Conservation (phyloP, 2,797 vertebrate genomes). For the Tapera naevia region DNA sequence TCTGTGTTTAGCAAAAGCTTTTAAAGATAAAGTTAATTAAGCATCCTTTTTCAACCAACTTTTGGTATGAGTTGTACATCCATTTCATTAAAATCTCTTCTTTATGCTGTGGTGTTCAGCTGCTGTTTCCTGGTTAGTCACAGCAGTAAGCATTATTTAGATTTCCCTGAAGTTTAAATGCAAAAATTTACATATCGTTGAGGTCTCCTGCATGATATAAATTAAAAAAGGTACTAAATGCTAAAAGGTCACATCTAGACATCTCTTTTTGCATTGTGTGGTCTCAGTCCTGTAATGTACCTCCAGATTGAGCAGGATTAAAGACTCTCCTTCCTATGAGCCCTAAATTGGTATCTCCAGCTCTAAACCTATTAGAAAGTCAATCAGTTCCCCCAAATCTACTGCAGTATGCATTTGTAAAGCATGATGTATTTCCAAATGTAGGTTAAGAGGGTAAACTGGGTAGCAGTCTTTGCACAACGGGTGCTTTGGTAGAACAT, state of each 20-base stretch:
- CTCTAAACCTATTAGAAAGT: conserved; percentile 10
- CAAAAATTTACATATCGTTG: neutral
- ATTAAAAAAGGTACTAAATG: neutral
- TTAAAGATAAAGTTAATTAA: neutral
- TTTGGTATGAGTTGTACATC: neutral
- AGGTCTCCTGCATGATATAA: neutral
- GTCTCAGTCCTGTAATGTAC: neutral
- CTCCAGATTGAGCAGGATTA: neutral
- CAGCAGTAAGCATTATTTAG: neutral
- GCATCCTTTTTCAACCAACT: neutral
- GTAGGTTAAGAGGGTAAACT: neutral
- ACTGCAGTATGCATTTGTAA: neutral
- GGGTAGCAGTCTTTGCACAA: neutral
- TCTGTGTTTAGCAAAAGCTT: conserved; percentile 16
- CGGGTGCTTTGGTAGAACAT: neutral
- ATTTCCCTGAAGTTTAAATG: neutral
- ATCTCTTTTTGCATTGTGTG: neutral
- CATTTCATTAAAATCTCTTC: neutral
- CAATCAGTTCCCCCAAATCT: neutral
- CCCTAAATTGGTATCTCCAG: neutral
- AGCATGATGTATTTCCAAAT: neutral
- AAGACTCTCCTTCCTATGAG: neutral
- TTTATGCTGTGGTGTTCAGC: neutral
- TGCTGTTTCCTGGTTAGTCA: neutral
- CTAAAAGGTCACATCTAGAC: neutral